phyloP scores from a whole-genome alignment of 2,888 invertebrate genomes.

The Aelia acuminata region DNA sequence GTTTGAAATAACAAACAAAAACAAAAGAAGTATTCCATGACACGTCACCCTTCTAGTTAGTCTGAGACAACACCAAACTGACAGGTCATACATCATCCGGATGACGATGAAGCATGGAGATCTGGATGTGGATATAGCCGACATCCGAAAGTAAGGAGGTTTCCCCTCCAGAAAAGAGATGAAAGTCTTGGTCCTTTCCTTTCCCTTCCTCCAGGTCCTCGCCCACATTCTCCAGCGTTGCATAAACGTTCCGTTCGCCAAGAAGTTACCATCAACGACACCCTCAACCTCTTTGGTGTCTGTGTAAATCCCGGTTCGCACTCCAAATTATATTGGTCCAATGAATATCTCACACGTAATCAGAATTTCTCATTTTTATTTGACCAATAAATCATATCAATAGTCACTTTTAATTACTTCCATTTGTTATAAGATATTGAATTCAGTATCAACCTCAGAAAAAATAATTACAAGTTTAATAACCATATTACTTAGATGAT shows the following conservation, averaged over 20 bases:
- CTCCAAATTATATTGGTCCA: background rate
- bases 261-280: background rate
- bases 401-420: too few relatives aligned
- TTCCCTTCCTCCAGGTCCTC: background rate
- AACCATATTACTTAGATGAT: too few relatives aligned
- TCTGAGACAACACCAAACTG: background rate
- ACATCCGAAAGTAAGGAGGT: background rate
- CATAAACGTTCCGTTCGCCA: constrained; percentile 23
- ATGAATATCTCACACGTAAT: background rate
- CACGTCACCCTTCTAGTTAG: background rate
- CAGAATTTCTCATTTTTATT: too few relatives aligned
- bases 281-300: background rate
- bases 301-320: background rate
- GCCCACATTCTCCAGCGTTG: constrained; percentile 18
- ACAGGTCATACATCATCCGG: background rate
- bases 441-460: too few relatives aligned
- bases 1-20: background rate
- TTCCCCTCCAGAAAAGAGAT: background rate
- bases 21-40: background rate
- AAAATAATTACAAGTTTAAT: too few relatives aligned
- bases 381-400: too few relatives aligned
- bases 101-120: background rate
- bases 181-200: background rate
- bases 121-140: background rate
- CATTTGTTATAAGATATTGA: too few relatives aligned